phyloP scores from a whole-genome alignment of 92 coral and sea anemone genomes.

The Siderastrea siderea region DNA sequence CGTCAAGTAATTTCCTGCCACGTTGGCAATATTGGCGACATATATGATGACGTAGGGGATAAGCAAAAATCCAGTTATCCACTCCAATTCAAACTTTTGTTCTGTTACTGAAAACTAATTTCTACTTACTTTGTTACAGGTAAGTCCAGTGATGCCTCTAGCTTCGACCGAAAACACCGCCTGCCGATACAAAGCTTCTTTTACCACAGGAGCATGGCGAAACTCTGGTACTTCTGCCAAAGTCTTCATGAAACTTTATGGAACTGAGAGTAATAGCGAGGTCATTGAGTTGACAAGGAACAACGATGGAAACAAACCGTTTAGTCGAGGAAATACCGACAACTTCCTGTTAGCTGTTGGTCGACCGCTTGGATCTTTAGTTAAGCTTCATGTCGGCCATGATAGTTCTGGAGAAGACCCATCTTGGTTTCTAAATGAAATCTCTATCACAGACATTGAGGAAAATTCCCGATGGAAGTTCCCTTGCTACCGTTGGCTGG shows the following conservation, averaged over 20 bases:
- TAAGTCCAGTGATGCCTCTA: background rate
- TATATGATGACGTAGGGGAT: too few species aligned
- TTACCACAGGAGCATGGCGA: conserved; percentile 53
- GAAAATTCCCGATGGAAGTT: conserved; percentile 64
- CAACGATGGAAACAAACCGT: conserved; percentile 23
- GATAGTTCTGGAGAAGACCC: conserved; percentile 69
- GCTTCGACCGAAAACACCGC: background rate
- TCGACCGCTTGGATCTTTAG: conserved; percentile 56
- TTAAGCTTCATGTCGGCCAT: conserved; percentile 65
- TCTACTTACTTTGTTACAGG: background rate
- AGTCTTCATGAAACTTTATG: conserved; percentile 67
- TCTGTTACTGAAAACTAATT: too few species aligned
- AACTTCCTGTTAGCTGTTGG: conserved; percentile 66
- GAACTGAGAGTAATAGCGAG: conserved; percentile 53
- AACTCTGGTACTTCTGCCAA: conserved; percentile 72
- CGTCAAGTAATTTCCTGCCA: background rate
- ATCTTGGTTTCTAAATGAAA: conserved; percentile 77
- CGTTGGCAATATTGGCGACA: too few species aligned
- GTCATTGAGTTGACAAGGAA: conserved; percentile 34
- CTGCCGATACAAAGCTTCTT: conserved; percentile 22
- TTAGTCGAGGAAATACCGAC: conserved; percentile 50
- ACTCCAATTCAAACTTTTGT: too few species aligned
- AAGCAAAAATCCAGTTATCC: too few species aligned
- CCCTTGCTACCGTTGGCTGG: conserved; percentile 77
- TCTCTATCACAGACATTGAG: conserved; percentile 60